A percentile compares a stretch with the other conserved stretches of the same genome.
Evolutionary conservation across 2,888 invertebrate genomes (phyloP).

Genomic region (Laspeyria flexula): DNA sequence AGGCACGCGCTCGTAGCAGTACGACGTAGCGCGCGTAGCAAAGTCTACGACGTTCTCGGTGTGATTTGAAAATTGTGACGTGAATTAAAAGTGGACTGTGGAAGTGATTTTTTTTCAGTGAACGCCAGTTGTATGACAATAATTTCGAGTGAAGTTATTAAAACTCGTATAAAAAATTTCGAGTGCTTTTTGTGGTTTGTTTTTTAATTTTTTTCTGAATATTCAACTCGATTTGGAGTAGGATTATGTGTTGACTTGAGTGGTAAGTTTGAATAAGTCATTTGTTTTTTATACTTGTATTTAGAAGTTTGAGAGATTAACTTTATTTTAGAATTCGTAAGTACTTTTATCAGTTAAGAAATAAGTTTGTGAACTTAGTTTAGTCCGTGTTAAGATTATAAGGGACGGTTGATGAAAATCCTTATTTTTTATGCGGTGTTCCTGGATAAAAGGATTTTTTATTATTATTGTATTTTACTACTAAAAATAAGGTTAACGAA

Average conservation of each 20-base stretch:
- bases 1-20: slow-evolving; percentile 45
- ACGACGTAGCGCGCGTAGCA: slow-evolving; percentile 44
- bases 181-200: slow-evolving; percentile 40
- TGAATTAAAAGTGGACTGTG: slow-evolving; percentile 31
- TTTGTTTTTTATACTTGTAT: slow-evolving; percentile 19
- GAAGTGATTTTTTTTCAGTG: slow-evolving; percentile 35
- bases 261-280: slow-evolving; percentile 34
- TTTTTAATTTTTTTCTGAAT: slow-evolving; percentile 20
- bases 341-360: neutral
- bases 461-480: too few relatives aligned
- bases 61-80: slow-evolving; percentile 29
- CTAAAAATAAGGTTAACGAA: too few relatives aligned
- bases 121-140: slow-evolving; percentile 20
- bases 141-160: slow-evolving; percentile 28
- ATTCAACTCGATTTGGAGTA: slow-evolving; percentile 28
- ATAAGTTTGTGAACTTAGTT: too few relatives aligned
- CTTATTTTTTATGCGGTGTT: too few relatives aligned
- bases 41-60: slow-evolving; percentile 25
- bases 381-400: neutral
- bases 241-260: slow-evolving; percentile 42
- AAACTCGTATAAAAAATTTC: slow-evolving; percentile 31
- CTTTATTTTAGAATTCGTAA: neutral
- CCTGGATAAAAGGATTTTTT: too few relatives aligned
- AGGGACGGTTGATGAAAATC: neutral
- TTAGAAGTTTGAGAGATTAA: slow-evolving; percentile 13